Evolutionary conservation across 2,113 vertebrate species (phyloP).

Genomic region (Brachyistius frenatus): DNA sequence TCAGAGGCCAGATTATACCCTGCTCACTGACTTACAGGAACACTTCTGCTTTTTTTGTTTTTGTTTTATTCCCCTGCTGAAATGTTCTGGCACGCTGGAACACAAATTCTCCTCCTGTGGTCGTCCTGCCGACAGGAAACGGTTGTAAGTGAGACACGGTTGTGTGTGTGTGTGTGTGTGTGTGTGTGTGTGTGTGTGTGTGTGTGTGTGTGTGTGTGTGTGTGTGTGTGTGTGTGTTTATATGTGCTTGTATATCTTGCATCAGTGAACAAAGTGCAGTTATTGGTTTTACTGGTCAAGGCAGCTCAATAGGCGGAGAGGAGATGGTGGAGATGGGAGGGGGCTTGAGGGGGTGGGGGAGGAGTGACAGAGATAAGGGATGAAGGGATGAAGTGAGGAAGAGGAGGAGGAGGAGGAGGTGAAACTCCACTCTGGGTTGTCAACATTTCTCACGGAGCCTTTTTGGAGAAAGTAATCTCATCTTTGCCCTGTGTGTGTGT

Average conservation of each 20-base stretch:
- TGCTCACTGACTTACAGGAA: too few relatives aligned
- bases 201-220: not conserved
- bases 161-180: not conserved
- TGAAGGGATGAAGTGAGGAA: conserved; percentile 10
- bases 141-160: not conserved
- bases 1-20: too few relatives aligned
- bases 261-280: conserved; percentile 22
- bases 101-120: too few relatives aligned
- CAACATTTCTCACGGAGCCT: conserved; percentile 6
- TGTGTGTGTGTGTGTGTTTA: not conserved
- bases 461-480: not conserved
- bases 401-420: not conserved
- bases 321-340: not conserved
- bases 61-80: too few relatives aligned
- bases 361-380: not conserved
- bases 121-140: conserved; percentile 23
- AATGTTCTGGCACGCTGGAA: too few relatives aligned
- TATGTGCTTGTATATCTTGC: conserved; percentile 27
- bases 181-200: not conserved
- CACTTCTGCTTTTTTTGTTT: too few relatives aligned
- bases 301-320: conserved; percentile 42
- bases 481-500: not conserved
- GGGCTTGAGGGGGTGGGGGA: not conserved
- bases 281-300: not conserved
- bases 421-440: not conserved